phyloP scores from a whole-genome alignment of 2,888 invertebrate species.

The Lasioglossum vierecki region DNA sequence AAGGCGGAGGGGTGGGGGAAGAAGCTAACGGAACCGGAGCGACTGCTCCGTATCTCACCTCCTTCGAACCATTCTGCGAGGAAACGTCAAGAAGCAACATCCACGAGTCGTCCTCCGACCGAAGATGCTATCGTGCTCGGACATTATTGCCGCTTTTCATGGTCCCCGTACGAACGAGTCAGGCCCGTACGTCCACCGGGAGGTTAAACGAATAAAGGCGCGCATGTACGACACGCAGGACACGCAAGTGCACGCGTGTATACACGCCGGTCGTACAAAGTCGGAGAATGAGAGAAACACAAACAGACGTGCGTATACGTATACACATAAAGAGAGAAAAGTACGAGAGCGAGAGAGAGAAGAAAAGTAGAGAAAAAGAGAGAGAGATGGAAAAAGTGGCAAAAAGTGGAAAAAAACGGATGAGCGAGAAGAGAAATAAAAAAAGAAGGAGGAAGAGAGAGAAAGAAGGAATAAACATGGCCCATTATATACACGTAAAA shows the following conservation, averaged over 20 bases:
- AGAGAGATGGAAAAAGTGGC: background rate
- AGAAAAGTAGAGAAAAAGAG: background rate
- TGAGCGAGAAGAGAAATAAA: background rate
- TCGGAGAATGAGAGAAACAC: slow-evolving; percentile 17
- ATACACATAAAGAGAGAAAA: background rate
- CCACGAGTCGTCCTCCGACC: slow-evolving; percentile 3
- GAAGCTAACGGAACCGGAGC: slow-evolving; percentile 4
- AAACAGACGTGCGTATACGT: background rate
- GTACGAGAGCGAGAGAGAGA: background rate
- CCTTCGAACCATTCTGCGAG: background rate
- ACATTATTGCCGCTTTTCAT: slow-evolving; percentile 57
- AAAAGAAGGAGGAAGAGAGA: background rate
- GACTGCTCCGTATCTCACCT: slow-evolving; percentile 6
- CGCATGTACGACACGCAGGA: slow-evolving; percentile 62
- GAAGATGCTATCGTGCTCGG: slow-evolving; percentile 55
- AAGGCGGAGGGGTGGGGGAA: background rate
- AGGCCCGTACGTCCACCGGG: slow-evolving; percentile 46
- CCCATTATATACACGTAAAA: slow-evolving; percentile 82
- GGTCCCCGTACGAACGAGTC: slow-evolving; percentile 31
- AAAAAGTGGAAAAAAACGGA: background rate
- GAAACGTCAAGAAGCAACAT: slow-evolving; percentile 39
- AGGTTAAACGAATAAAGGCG: slow-evolving; percentile 64
- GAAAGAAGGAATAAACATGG: slow-evolving; percentile 79
- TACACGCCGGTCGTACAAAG: slow-evolving; percentile 50
- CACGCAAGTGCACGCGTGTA: slow-evolving; percentile 52